Conservation (phyloP, 37 sponge, comb jelly and placozoan species). For the Eunapius fragilis region DNA sequence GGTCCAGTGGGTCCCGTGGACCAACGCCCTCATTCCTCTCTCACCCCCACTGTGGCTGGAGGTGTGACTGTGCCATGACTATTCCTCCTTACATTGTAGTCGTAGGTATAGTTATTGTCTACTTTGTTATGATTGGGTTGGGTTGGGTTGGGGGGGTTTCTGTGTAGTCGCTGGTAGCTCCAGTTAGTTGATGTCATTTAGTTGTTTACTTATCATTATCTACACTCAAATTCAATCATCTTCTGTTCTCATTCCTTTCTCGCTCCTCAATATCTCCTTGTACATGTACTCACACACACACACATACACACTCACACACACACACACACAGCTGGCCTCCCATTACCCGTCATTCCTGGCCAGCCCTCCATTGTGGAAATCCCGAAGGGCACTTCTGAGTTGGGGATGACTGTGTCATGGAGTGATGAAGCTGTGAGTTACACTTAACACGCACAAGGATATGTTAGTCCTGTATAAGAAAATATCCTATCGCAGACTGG, state of each 20-base stretch:
- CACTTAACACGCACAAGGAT: no score
- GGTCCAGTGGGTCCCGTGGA: not conserved
- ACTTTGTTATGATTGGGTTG: not conserved
- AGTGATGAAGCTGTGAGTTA: constrained; percentile 39
- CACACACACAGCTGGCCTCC: constrained; percentile 58
- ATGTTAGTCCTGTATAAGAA: no score
- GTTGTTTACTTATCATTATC: no score
- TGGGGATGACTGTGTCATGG: constrained; percentile 57
- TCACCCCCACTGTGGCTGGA: not conserved
- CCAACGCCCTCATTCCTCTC: not conserved
- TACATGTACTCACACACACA: not conserved
- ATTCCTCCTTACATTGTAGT: no score
- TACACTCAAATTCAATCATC: not conserved
- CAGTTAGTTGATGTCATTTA: not conserved
- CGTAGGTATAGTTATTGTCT: not conserved
- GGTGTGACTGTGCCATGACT: no score
- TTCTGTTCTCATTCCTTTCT: not conserved
- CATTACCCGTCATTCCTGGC: constrained; percentile 45
- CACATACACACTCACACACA: constrained; percentile 15
- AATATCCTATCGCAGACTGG: no score
- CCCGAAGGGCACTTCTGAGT: constrained; percentile 67
- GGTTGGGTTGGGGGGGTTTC: not conserved
- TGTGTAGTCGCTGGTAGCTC: not conserved
- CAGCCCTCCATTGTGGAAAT: constrained; percentile 44
- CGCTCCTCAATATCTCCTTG: not conserved